Evolutionary conservation across 2,113 vertebrate genomes (phyloP), one percentile per base, ranked within the genome.

Genomic region (Chroicocephalus ridibundus): DNA sequence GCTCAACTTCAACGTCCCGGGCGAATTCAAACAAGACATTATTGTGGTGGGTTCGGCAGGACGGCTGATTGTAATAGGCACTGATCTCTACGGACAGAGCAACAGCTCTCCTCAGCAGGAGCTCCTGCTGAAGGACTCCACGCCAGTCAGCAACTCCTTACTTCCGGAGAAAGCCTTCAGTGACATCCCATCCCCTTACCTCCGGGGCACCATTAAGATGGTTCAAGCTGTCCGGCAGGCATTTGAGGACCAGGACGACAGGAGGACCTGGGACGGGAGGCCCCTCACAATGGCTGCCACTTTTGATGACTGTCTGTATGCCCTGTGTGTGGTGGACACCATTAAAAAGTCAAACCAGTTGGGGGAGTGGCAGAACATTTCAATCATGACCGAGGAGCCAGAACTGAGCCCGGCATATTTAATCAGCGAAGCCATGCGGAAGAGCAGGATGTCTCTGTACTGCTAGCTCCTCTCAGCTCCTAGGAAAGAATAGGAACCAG

Each of bases 321-420:
- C 99, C 29, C 98, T 99, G 7, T 99, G 99, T 10, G 99, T 99
- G 94, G 99, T 99, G 97, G 99, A 99, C 97, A 99, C 99, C 87
- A 99, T 99, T 97, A 99, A 99, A 97, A 98, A 99, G 88, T 99
- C 99, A 76, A 99, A 99, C 97, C 99, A 99, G 97, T 96, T 99
- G 10, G 99, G 99, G 20, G 99, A 99, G 96, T 99, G 99, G 99
- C 99, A 99, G 98, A 99, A 99, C 97, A 99, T 99, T 72, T 99
- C 98, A 24, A 98, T 99, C 77, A 99, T 99, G 99, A 99, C 98
- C 0, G 99, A 99, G 87, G 99, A 99, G 93, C 99, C 99, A 0
- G 99, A 99, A 92, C 95, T 99, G 87, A 99, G 99, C 97, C 99
- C 99, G 0, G 99, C 99, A 1, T 99, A 99, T 89, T 96, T 99